Conservation (phyloP, 1,140 invertebrate genomes). For the Zeugodacus cucurbitae region DNA sequence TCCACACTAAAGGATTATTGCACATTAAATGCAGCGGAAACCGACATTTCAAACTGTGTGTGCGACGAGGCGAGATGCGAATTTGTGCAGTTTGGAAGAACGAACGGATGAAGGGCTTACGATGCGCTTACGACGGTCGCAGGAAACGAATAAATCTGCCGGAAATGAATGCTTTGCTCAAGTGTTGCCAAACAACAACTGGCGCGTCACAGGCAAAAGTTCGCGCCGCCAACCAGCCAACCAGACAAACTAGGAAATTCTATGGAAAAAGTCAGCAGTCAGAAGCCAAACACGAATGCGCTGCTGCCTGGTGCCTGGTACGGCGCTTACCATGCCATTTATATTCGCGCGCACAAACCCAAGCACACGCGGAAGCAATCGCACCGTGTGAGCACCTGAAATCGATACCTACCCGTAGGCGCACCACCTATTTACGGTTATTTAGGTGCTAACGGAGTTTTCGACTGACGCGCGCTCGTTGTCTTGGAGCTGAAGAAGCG, state of each 20-base stretch:
- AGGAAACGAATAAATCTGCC: slow-evolving; percentile 40
- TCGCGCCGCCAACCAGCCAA: slow-evolving; percentile 17
- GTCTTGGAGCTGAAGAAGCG: slow-evolving; percentile 5
- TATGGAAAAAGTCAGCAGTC: slow-evolving; percentile 7
- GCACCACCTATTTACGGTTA: slow-evolving; percentile 28
- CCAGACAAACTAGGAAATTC: slow-evolving; percentile 18
- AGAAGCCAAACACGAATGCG: background rate
- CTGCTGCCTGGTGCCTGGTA: background rate
- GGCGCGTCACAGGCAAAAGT: background rate
- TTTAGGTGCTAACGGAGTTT: slow-evolving; percentile 15
- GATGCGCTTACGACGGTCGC: background rate
- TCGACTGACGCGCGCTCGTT: background rate
- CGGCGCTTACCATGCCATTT: background rate
- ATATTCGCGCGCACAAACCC: background rate
- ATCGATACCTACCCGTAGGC: slow-evolving; percentile 33
- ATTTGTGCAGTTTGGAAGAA: background rate
- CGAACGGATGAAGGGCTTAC: background rate
- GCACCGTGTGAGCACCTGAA: background rate
- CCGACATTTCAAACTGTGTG: background rate
- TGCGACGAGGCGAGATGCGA: slow-evolving; percentile 14
- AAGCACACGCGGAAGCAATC: background rate
- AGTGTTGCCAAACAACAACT: slow-evolving; percentile 38
- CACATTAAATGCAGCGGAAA: slow-evolving; percentile 36
- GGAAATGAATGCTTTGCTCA: slow-evolving; percentile 39
- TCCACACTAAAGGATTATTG: slow-evolving; percentile 30